Evolutionary conservation across 2,888 invertebrate genomes (phyloP).

Genomic region (Melanophora roralis): DNA sequence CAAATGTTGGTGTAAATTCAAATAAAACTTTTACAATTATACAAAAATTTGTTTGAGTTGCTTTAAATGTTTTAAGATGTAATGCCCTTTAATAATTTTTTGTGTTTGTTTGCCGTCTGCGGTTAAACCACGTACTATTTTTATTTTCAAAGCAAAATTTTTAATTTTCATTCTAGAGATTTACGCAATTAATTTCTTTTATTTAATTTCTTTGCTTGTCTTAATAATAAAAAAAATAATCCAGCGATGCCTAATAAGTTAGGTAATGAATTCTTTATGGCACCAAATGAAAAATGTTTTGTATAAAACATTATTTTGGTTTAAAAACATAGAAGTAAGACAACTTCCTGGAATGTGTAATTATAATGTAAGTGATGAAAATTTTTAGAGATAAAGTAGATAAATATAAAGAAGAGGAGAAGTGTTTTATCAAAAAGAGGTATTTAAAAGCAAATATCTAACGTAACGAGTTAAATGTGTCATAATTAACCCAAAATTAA

Average conservation of each 20-base stretch:
- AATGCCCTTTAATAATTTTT: constrained; percentile 15
- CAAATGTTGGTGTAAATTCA: not conserved
- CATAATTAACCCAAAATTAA: too few relatives aligned
- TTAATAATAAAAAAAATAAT: constrained; percentile 20
- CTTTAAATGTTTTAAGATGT: too few relatives aligned
- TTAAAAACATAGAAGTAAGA: constrained; percentile 5
- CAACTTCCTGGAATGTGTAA: constrained; percentile 10
- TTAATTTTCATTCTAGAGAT: constrained; percentile 45
- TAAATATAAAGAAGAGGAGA: too few relatives aligned
- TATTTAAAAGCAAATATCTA: too few relatives aligned
- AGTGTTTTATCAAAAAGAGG: too few relatives aligned
- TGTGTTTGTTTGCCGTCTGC: constrained; percentile 11
- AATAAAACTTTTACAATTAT: too few relatives aligned
- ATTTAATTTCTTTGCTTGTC: constrained; percentile 41
- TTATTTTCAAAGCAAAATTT: constrained; percentile 17
- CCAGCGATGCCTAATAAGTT: constrained; percentile 49
- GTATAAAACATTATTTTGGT: not conserved
- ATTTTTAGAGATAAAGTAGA: too few relatives aligned
- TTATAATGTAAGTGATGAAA: not conserved
- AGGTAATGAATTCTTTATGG: constrained; percentile 4
- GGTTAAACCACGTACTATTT: constrained; percentile 38
- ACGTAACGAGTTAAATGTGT: too few relatives aligned
- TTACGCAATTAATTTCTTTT: constrained; percentile 40
- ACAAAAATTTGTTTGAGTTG: too few relatives aligned
- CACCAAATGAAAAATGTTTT: constrained; percentile 4